Base-by-base conservation (phyloP, 2,113 vertebrate genomes). In the Carlito syrichta region DNA sequence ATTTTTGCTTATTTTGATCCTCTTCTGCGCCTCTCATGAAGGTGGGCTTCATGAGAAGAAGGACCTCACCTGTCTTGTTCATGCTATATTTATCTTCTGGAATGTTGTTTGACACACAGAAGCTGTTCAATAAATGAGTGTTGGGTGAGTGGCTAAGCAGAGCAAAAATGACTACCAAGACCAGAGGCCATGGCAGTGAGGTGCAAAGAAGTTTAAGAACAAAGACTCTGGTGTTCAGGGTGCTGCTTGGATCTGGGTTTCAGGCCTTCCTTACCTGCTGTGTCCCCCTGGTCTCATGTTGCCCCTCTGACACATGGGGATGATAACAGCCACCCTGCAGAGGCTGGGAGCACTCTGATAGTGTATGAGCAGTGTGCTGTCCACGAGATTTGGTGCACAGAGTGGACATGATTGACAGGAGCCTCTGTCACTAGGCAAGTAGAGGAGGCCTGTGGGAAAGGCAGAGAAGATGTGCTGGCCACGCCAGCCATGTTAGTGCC, bases 41-140 rank as follows among this genome's bases (percentile, higher is more conserved):
- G 62, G 35, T 16, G 5, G 83, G 30, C 22, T 32, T 92, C 6
- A 2, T 0, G 30, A n/a, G 87, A 60, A 10, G 58, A 48, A 3
- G 48, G 8, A 10, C 45, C 63, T 23, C 0, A 0, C 71, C 32
- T 66, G 9, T 43, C 25, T 83, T 4, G 4, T 48, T 19, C 16
- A 3, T 16, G 2, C n/a, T 45, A 4, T n/a, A 0, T 30, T 54
- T 52, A 4, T n/a, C 0, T 35, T 54, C 54, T 40, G 8, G 38
- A 35, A 3, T 1, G 35, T 27, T 25, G 2, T 50, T 60, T 11
- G 7, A 1, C 8, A 11, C 9, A 1, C 12, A 54, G 48, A 20
- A 22, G 85, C 58, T 78, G 32, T 43, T 78, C 54, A 17, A 0
- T 14, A 52, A 43, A 4, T 38, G 32, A 38, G 16, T 35, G 5